A percentile compares a stretch with the other conserved stretches of the same genome.
phyloP scores from a whole-genome alignment of 2,888 invertebrate species.

The Eustalomyia histrio region DNA sequence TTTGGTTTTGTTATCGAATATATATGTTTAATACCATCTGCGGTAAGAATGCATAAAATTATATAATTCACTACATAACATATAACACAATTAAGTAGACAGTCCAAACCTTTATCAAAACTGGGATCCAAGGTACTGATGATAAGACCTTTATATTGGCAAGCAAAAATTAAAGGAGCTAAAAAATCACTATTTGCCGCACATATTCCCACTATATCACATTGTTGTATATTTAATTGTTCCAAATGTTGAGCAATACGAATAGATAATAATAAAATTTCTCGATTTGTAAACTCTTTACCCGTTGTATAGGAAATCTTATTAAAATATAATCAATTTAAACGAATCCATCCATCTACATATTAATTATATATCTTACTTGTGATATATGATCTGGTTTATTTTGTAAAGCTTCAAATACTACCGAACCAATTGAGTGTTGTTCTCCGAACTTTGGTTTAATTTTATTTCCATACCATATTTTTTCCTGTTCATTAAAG shows the following conservation, averaged over 20 bases:
- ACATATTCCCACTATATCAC: slow-evolving; percentile 64
- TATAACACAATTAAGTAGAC: too few species aligned
- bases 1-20: slow-evolving; percentile 68
- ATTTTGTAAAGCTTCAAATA: slow-evolving; percentile 32
- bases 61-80: too few species aligned
- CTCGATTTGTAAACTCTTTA: slow-evolving; percentile 27
- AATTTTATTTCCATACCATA: slow-evolving; percentile 27
- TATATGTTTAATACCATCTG: slow-evolving; percentile 69
- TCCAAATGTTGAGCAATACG: slow-evolving; percentile 48
- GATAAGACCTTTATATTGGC: slow-evolving; percentile 53
- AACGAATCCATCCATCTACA: too few species aligned
- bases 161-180: slow-evolving; percentile 63
- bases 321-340: not conserved
- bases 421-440: slow-evolving; percentile 29
- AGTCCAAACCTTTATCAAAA: slow-evolving; percentile 49
- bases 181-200: slow-evolving; percentile 64
- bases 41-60: not conserved
- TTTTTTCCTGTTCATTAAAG: slow-evolving; percentile 34
- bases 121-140: slow-evolving; percentile 62
- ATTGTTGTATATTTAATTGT: slow-evolving; percentile 47
- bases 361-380: slow-evolving; percentile 65
- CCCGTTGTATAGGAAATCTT: slow-evolving; percentile 41
- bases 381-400: slow-evolving; percentile 43
- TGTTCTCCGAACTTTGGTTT: not conserved
- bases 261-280: slow-evolving; percentile 34